Conservation (phyloP, 2,888 invertebrate species). For the Pyralis farinalis region DNA sequence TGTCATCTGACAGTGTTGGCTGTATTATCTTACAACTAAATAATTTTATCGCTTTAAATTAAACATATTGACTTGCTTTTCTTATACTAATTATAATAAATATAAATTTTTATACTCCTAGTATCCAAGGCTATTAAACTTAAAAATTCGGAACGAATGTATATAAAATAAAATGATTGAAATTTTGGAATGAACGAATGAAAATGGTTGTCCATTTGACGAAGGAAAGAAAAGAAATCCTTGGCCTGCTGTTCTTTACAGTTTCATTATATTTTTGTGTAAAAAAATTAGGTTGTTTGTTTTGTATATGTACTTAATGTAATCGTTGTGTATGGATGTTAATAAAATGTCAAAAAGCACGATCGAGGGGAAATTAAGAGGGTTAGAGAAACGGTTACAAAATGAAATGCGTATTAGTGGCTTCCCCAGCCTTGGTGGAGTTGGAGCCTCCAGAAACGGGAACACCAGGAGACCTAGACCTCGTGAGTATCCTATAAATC, state of each 20-base stretch:
- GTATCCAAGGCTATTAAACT: no score
- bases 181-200: slow-evolving; percentile 35
- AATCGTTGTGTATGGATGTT: slow-evolving; percentile 45
- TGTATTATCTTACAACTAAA: no score
- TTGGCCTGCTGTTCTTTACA: slow-evolving; percentile 59
- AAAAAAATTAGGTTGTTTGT: slow-evolving; percentile 56
- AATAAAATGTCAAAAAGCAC: slow-evolving; percentile 85
- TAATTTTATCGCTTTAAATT: no score
- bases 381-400: slow-evolving; percentile 89
- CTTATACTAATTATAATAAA: no score
- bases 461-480: slow-evolving; percentile 83
- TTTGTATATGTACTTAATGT: slow-evolving; percentile 60
- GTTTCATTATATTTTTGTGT: slow-evolving; percentile 61
- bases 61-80: no score
- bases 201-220: slow-evolving; percentile 39
- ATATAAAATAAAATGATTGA: no score
- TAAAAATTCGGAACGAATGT: no score
- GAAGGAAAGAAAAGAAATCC: slow-evolving; percentile 58
- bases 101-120: no score
- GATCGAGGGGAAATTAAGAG: slow-evolving; percentile 90
- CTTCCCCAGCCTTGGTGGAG: slow-evolving; percentile 80
- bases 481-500: slow-evolving; percentile 76
- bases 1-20: no score
- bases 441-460: slow-evolving; percentile 71
- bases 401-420: slow-evolving; percentile 80